Evolutionary conservation across 2,113 vertebrate species (phyloP).

Genomic region (Desmodus rotundus): DNA sequence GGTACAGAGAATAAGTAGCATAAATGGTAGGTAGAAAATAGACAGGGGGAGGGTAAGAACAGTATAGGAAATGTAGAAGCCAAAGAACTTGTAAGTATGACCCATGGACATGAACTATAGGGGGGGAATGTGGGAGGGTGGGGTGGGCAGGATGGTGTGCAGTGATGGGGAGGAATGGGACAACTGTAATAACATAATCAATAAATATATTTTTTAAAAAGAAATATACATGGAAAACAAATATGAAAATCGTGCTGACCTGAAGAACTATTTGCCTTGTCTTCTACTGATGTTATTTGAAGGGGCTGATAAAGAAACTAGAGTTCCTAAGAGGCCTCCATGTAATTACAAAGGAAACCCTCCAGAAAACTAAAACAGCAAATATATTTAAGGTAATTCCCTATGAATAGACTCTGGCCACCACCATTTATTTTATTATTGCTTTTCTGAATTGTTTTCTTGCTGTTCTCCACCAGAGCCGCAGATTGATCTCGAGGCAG

Average conservation of each 20-base stretch:
- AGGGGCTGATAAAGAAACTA: constrained; percentile 75
- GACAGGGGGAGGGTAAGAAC: too few species aligned
- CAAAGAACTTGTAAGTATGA: too few species aligned
- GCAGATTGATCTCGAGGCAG: constrained; percentile 47
- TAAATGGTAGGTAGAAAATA: too few species aligned
- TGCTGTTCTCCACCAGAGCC: constrained; percentile 36
- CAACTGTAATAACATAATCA: too few species aligned
- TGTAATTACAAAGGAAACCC: constrained; percentile 80
- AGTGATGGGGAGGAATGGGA: too few species aligned
- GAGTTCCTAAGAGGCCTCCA: constrained; percentile 72
- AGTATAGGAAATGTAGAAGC: too few species aligned
- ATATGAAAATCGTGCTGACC: constrained; percentile 54
- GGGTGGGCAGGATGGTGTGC: too few species aligned
- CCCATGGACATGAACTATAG: too few species aligned
- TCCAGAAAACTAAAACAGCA: constrained; percentile 74
- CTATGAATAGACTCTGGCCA: constrained; percentile 61
- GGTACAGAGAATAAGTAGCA: too few species aligned
- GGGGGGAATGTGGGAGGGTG: too few species aligned
- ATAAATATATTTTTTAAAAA: too few species aligned
- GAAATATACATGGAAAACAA: constrained; percentile 40
- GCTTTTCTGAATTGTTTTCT: constrained; percentile 76
- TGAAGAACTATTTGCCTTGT: constrained; percentile 62
- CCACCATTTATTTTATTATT: constrained; percentile 63
- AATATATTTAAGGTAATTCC: constrained; percentile 80
- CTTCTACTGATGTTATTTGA: constrained; percentile 69